These are phyloP conservation scores for Halocynthia aurantium DNA, from an alignment of 23 tunicate species.

Conservation along the genomic window DNA sequence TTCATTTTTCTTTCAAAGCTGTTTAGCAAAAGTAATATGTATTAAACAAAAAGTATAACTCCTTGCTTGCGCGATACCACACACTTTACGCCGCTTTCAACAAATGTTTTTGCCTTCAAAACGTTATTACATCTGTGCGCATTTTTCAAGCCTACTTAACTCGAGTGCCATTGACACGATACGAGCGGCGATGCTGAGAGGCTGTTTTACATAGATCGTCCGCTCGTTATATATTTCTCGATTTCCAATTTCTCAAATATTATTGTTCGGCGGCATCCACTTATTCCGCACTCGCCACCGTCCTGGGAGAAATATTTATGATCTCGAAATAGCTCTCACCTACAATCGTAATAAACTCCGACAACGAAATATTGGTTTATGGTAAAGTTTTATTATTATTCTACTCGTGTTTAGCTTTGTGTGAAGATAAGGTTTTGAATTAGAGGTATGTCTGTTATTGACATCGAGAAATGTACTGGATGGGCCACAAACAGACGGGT, in stretches of 20 bases:
- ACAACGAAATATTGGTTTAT: neutral
- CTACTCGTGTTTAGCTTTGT: no score
- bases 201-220: constrained; percentile 19
- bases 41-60: constrained; percentile 12
- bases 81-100: constrained; percentile 24
- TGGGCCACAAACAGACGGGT: neutral
- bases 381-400: no score
- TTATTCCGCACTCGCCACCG: constrained; percentile 12
- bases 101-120: constrained; percentile 21
- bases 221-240: constrained; percentile 10
- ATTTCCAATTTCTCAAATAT: constrained; percentile 19
- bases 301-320: constrained; percentile 15
- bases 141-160: constrained; percentile 23
- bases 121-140: constrained; percentile 3
- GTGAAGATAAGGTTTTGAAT: neutral
- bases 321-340: constrained; percentile 2
- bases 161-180: constrained; percentile 30
- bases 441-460: neutral
- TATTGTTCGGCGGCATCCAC: constrained; percentile 27
- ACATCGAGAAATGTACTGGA: neutral
- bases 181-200: constrained; percentile 24
- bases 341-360: constrained; percentile 5
- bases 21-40: no score
- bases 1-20: no score
- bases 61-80: constrained; percentile 18